Percentiles rank a stretch among this genome's conserved stretches.
Conservation (phyloP, 2,888 invertebrate species). For the Sialis fuliginosa region DNA sequence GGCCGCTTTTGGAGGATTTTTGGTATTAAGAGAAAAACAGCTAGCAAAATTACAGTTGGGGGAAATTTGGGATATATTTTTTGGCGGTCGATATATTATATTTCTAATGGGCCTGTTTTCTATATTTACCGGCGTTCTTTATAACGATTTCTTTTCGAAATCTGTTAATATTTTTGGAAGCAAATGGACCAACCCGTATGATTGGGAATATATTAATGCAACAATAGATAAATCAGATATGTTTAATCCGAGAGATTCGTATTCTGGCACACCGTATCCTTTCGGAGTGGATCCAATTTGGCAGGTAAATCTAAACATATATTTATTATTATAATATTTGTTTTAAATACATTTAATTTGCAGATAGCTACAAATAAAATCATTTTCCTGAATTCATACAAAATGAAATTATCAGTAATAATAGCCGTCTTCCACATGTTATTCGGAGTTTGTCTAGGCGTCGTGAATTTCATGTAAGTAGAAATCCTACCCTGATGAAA, state of each 20-base stretch:
- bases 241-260: constrained; percentile 28
- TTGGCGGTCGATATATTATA: constrained; percentile 55
- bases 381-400: constrained; percentile 53
- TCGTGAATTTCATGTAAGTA: constrained; percentile 28
- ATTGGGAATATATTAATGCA: not conserved
- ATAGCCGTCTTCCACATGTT: constrained; percentile 57
- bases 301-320: constrained; percentile 28
- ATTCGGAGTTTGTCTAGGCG: constrained; percentile 49
- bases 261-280: constrained; percentile 36
- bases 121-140: constrained; percentile 55
- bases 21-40: constrained; percentile 43
- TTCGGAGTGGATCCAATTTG: constrained; percentile 57
- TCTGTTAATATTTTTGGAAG: constrained; percentile 51
- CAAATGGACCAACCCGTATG: constrained; percentile 34
- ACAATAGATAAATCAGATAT: constrained; percentile 23
- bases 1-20: constrained; percentile 41
- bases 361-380: constrained; percentile 46
- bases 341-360: constrained; percentile 13
- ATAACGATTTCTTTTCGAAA: constrained; percentile 57
- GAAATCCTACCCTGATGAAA: not conserved
- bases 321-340: not conserved
- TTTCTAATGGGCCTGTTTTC: constrained; percentile 57
- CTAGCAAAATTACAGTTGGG: constrained; percentile 31
- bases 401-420: constrained; percentile 58
- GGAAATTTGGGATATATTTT: constrained; percentile 56